Conservation (phyloP, 2,113 vertebrate species). For the Xiphophorus couchianus region DNA sequence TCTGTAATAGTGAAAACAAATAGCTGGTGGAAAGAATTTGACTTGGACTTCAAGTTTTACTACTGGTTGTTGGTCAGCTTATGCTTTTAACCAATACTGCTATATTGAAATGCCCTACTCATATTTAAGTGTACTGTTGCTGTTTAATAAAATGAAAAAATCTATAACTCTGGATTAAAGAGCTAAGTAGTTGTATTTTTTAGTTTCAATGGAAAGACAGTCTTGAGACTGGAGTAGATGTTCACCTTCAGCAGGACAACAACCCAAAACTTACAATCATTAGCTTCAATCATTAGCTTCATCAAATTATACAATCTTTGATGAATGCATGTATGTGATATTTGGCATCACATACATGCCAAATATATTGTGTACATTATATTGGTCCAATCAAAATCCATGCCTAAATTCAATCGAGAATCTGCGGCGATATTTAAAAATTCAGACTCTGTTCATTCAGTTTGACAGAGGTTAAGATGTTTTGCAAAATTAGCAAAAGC, state of each 20-base stretch:
- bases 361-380: not conserved
- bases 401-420: not conserved
- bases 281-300: too few relatives aligned
- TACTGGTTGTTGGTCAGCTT: not conserved
- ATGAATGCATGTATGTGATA: too few relatives aligned
- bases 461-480: too few relatives aligned
- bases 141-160: not conserved
- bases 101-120: not conserved
- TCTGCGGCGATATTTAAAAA: not conserved
- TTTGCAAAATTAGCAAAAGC: too few relatives aligned
- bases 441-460: not conserved
- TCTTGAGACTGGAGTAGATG: too few relatives aligned
- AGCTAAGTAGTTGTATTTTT: not conserved
- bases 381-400: not conserved
- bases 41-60: constrained; percentile 8
- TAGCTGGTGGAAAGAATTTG: constrained; percentile 10
- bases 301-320: too few relatives aligned
- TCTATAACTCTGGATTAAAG: not conserved
- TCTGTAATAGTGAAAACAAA: constrained; percentile 25
- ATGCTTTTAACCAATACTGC: not conserved
- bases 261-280: too few relatives aligned
- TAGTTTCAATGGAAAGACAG: not conserved
- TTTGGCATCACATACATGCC: too few relatives aligned
- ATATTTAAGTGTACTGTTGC: not conserved
- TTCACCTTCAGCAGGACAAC: too few relatives aligned